Conservation (phyloP, 2,797 vertebrate genomes). For the Lepus townsendii region DNA sequence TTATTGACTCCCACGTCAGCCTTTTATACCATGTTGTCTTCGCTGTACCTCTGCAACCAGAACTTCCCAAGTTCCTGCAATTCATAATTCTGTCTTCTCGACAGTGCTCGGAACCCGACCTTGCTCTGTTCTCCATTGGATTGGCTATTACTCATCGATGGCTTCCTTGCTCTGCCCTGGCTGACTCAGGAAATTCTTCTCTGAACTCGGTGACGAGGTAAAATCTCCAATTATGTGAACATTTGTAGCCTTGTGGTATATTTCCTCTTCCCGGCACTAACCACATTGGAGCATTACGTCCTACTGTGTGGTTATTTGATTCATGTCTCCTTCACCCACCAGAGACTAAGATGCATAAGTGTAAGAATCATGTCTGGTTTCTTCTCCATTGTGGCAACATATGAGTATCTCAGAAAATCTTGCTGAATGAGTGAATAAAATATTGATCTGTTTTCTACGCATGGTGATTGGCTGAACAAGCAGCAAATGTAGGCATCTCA, state of each 20-base stretch:
- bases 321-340: not conserved
- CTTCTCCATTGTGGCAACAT: not conserved
- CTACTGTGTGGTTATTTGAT: slow-evolving; percentile 34
- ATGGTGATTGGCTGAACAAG: not conserved
- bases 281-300: not conserved
- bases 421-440: not conserved
- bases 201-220: not conserved
- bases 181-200: slow-evolving; percentile 17
- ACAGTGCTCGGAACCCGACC: not conserved
- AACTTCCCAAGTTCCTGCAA: not conserved
- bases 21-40: not conserved
- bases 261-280: not conserved
- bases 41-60: accelerated
- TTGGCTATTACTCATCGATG: not conserved
- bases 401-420: not conserved
- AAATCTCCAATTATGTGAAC: not conserved
- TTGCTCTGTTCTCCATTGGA: not conserved
- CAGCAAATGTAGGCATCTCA: not conserved
- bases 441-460: not conserved
- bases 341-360: not conserved
- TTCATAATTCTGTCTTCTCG: not conserved
- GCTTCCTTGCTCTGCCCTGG: not conserved
- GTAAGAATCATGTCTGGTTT: slow-evolving; percentile 9
- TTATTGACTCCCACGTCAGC: not conserved
- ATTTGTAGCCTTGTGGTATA: not conserved